Conservation (phyloP, 2,888 invertebrate species). For the Rhagophthalmus giganteus region DNA sequence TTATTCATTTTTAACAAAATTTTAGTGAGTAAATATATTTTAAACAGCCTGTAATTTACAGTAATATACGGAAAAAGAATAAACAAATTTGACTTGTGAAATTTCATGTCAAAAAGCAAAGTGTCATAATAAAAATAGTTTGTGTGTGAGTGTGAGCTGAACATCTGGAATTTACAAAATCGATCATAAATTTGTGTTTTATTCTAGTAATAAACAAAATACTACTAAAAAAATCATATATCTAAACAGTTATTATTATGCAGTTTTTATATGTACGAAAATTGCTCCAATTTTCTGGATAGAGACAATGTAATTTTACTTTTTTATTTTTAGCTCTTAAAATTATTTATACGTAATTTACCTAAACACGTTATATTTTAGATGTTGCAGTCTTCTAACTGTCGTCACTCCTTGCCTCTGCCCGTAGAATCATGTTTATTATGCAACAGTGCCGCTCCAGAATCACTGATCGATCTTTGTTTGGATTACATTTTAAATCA, state of each 20-base stretch:
- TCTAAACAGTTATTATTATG: slow-evolving; percentile 5
- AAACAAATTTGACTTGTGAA: slow-evolving; percentile 4
- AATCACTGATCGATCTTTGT: slow-evolving; percentile 66
- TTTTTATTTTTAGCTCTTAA: slow-evolving; percentile 11
- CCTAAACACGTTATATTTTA: slow-evolving; percentile 38
- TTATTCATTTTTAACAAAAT: neutral
- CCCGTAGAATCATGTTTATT: slow-evolving; percentile 52
- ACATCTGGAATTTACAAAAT: slow-evolving; percentile 45
- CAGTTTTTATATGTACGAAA: neutral
- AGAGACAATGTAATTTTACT: slow-evolving; percentile 22
- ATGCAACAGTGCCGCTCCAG: slow-evolving; percentile 57
- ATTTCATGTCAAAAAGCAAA: slow-evolving; percentile 46
- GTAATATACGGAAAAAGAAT: too few relatives aligned
- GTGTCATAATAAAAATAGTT: slow-evolving; percentile 51
- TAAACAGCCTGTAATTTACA: neutral
- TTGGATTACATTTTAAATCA: slow-evolving; percentile 66
- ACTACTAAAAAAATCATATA: neutral
- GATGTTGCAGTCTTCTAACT: slow-evolving; percentile 48
- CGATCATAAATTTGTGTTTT: slow-evolving; percentile 20
- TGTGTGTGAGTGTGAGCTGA: too few relatives aligned
- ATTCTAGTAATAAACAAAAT: slow-evolving; percentile 2
- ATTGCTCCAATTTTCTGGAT: slow-evolving; percentile 7
- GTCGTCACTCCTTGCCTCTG: slow-evolving; percentile 51
- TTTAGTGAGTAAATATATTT: neutral
- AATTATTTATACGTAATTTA: too few relatives aligned